Conservation (phyloP, 2,113 vertebrate genomes). For the Cryptotis parvus region DNA sequence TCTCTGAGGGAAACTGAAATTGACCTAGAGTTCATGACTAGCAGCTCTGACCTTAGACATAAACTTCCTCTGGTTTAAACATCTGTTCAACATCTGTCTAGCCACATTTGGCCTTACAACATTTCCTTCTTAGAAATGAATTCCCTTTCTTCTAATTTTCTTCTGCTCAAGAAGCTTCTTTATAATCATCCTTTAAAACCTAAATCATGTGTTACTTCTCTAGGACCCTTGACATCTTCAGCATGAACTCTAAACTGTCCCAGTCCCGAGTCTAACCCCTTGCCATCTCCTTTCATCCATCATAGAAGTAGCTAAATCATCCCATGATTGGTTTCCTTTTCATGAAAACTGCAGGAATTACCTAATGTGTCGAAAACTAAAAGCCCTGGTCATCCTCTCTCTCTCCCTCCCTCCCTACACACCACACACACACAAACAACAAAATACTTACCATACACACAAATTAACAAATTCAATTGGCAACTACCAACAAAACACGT, state of each 20-base stretch:
- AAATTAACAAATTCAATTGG: background rate
- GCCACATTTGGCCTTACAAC: too few relatives aligned
- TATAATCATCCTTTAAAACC: background rate
- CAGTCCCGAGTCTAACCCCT: background rate
- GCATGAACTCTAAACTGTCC: background rate
- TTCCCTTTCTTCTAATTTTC: background rate
- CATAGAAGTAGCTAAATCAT: background rate
- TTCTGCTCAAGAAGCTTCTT: background rate
- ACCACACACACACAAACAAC: too few relatives aligned
- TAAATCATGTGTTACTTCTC: background rate
- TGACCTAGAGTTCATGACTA: background rate
- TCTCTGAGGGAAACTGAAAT: constrained; percentile 3
- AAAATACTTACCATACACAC: background rate
- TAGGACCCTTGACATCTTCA: background rate
- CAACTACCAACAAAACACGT: too few relatives aligned
- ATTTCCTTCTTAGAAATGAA: background rate
- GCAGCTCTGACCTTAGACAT: background rate
- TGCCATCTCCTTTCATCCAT: background rate
- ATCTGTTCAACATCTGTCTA: background rate
- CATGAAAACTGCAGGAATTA: background rate
- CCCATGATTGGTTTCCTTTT: background rate
- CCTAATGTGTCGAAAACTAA: background rate
- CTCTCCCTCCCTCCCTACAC: background rate
- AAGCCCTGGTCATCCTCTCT: background rate
- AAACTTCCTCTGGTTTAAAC: background rate